Evolutionary conservation across 2,888 invertebrate species (phyloP), one percentile per base, ranked within the genome.

Genomic region (Ditylenchus weischeri): DNA sequence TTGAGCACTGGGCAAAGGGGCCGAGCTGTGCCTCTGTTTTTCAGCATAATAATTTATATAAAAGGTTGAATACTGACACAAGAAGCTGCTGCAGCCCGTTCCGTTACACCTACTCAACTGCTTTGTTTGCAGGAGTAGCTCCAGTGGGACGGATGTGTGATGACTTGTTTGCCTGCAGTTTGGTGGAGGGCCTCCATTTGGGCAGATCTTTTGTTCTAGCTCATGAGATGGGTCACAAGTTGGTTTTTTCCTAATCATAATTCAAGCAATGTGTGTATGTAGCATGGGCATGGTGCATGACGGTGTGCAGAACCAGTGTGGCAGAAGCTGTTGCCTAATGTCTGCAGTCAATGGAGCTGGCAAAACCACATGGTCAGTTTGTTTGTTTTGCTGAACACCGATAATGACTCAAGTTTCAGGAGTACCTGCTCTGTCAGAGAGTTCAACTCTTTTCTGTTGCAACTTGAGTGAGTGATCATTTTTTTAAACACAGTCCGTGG

Each of bases 221-320:
- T 18, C 83, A 83, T 64, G 83, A 83, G 75, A 81, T 83, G 82
- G 83, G 83, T 8, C 83, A 83, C 68, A 83, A 83, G 83, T 83
- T 63, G 70, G 76, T 48, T 5, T 21, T 59, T 35, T 59, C 19
- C 19, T 59, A 13, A 10, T 13, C 11, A 35, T 13, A 8, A 15
- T 5, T 23, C 19, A 57, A 62, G 18, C 50, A 29, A 23, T 23
- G 43, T 36, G 2, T n/a, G 18, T 35, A 10, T 68, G 49, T 64
- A 83, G 83, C 65, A 79, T 83, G 77, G 83, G 83, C 62, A 83
- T 83, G 83, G 81, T 83, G 0, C 83, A 83, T 71, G 83, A 83
- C 62, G 83, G 83, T 35, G 82, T 81, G 36, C 81, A 83, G 68
- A 83, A 83, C 68, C 78, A 78, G 50, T 83, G 83, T 68, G 72